Evolutionary conservation across 2,113 vertebrate genomes (phyloP).

Genomic region (Tor tambroides): DNA sequence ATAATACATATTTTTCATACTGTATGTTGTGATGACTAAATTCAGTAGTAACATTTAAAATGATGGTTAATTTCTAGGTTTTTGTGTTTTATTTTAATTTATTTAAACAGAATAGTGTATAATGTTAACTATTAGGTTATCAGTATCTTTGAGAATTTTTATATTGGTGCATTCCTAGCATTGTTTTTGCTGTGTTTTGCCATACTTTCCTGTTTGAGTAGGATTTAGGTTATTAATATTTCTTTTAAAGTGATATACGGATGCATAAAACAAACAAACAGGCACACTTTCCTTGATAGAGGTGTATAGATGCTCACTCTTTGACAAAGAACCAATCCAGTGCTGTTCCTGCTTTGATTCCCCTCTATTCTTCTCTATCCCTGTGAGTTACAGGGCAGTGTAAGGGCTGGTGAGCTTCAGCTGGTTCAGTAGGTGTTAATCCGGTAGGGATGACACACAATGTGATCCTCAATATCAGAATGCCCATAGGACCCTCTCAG

Average conservation of each 20-base stretch:
- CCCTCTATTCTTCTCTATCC: neutral
- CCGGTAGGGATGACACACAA: constrained; percentile 39
- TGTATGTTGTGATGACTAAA: no score
- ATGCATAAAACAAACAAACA: neutral
- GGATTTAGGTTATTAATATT: neutral
- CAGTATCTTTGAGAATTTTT: no score
- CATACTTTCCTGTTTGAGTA: neutral
- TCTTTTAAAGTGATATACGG: neutral
- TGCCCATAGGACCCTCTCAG: constrained; percentile 21
- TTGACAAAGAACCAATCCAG: neutral
- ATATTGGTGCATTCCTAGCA: no score
- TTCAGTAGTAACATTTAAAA: no score
- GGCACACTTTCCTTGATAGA: neutral
- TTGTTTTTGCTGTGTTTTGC: neutral
- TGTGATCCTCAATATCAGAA: constrained; percentile 33
- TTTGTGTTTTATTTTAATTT: no score
- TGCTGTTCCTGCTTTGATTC: constrained; percentile 3
- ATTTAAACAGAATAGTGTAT: no score
- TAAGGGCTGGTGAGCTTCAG: constrained; percentile 5
- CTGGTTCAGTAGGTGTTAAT: constrained; percentile 35
- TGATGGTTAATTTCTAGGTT: no score
- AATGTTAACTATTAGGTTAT: no score
- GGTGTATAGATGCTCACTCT: neutral
- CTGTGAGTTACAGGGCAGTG: neutral
- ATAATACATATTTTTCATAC: no score